Evolutionary conservation across 2,797 vertebrate genomes (phyloP), one percentile per base, ranked within the genome.

Genomic region (Psittacula echo): DNA sequence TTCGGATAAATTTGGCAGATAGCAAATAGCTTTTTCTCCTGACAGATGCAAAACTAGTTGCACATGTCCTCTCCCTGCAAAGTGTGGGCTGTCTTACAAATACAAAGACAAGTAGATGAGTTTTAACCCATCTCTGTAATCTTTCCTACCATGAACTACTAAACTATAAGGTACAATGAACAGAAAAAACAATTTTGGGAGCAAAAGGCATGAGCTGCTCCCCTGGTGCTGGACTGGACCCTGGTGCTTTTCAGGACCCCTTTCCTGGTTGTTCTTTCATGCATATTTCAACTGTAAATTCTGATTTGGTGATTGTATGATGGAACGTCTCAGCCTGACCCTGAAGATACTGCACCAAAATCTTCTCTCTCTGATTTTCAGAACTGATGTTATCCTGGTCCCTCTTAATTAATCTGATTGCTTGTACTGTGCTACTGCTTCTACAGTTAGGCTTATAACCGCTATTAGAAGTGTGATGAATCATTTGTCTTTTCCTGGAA

Each of bases 401-500:
- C 37, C 29, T 89, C 65, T 62, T 90, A 95, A 97, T 94, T 91
- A 84, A 89, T 34, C 42, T 73, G 67, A 74, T 70, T 0, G 1
- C 62, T 54, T 82, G 60, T 64, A 27, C 75, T 64, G 41, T 76
- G 75, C 94, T 87, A 60, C 89, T 86, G 92, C 94, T 91, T 87
- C 65, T 4, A 3, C 79, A 74, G 56, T 71, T 76, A 72, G 87
- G 61, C 50, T 84, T 92, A 78, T 56, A 82, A 85, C 56, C 1
- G 2, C 77, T 82, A 51, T 75, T 79, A 91, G 76, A 71, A 67
- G 41, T 22, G 27, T 53, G 77, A 94, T 78, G 93, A 90, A 86
- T 94, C 74, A 81, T 74, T 89, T 91, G 13, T 92, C 79, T 97
- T 96, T 96, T 95, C 91, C 90, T 95, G 74, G 90, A 92, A 95